Evolutionary conservation across 2,797 vertebrate genomes (phyloP), one percentile per base, ranked within the genome.

Genomic region (Poecilia wingei): DNA sequence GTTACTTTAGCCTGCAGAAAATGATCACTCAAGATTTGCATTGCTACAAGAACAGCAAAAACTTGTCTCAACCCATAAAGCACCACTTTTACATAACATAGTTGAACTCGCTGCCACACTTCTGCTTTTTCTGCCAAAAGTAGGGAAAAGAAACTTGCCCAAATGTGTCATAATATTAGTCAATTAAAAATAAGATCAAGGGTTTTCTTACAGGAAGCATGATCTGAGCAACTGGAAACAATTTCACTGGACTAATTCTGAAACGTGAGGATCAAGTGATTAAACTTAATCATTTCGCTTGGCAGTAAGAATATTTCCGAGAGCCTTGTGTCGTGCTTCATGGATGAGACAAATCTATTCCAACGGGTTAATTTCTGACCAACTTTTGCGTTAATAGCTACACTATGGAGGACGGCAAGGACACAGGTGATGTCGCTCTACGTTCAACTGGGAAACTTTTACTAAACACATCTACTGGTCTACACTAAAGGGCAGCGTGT

Each of bases 401-500:
- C 46, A 71, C 81, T 85, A 51, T 22, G 86, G 76, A 72, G 80
- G 88, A 74, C 25, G 36, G 89, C 86, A 82, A 3, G 80, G 66
- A 83, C 77, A 84, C 82, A 69, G 59, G 57, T 77, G 69, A 79
- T 51, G 73, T 72, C 74, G 76, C 68, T 79, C 73, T 80, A 84
- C 49, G 78, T 81, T 43, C 81, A 88, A 88, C 81, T 55, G 66
- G 75, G 84, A 14, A 18, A 28, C 25, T 72, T 74, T 79, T 20
- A 84, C 91, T 88, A 51, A 51, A 87, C 13, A 57, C 39, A 81
- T 78, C 91, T 92, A 92, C 75, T 74, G 80, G 79, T 85, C 89
- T 93, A 93, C 66, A 87, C 92, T 92, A 91, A 43, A 80, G 79
- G 82, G 88, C 88, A 93, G 86, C 78, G 82, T 82, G 87, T 94